Conservation (phyloP, 2,797 vertebrate species). For the Girardinus metallicus region DNA sequence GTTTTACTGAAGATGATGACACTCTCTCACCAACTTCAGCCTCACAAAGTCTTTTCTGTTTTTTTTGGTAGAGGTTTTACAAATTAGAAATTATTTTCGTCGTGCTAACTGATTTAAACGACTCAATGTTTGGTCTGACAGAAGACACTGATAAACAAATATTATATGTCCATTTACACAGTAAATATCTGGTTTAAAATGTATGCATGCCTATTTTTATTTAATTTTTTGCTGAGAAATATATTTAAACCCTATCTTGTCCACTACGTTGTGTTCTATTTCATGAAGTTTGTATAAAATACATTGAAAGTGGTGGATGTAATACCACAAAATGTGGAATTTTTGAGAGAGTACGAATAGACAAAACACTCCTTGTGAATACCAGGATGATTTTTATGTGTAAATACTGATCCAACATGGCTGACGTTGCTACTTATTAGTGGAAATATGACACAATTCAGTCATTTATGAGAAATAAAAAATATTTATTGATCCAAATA, state of each 20-base stretch:
- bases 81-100: not conserved
- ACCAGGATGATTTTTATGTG: conserved; percentile 46
- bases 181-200: not conserved
- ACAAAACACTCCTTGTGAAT: conserved; percentile 17
- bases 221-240: not conserved
- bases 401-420: conserved; percentile 61
- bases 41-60: not conserved
- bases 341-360: not conserved
- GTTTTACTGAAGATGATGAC: not conserved
- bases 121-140: not conserved
- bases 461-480: conserved; percentile 20
- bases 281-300: not conserved
- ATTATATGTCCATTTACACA: not conserved
- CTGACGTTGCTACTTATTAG: conserved; percentile 39
- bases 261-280: not conserved
- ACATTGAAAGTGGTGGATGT: not conserved
- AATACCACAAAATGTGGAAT: not conserved
- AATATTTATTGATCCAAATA: conserved; percentile 63
- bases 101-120: not conserved
- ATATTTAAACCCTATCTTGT: not conserved
- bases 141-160: not conserved
- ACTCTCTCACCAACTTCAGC: not conserved
- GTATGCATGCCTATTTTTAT: not conserved
- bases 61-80: not conserved
- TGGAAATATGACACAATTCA: conserved; percentile 31